These are phyloP conservation scores for Neotoma lepida DNA, from an alignment of 2,113 vertebrate genomes.

Conservation along the genomic window DNA sequence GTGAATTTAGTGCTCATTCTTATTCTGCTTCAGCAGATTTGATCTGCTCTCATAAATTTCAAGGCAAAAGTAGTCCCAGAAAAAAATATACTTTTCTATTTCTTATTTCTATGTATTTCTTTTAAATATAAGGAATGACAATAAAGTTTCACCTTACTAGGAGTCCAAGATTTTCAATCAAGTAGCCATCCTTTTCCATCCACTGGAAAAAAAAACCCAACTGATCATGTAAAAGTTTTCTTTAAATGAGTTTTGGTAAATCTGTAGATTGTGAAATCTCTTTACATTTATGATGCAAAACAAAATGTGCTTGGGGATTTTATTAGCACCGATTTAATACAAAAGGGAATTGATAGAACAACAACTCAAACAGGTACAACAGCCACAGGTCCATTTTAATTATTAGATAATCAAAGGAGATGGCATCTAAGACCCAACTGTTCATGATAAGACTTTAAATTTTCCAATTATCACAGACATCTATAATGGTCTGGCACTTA, in stretches of 20 bases:
- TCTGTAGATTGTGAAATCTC: neutral
- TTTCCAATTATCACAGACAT: neutral
- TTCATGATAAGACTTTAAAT: neutral
- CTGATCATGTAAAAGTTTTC: neutral
- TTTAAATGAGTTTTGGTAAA: neutral
- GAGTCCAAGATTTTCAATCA: neutral
- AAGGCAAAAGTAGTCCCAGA: neutral
- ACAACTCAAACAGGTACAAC: neutral
- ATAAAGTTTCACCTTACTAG: neutral
- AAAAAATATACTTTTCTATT: neutral
- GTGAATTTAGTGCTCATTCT: neutral
- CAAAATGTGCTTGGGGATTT: neutral
- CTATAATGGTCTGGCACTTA: neutral
- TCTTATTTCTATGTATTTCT: neutral
- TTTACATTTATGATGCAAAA: neutral
- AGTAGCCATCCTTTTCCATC: neutral
- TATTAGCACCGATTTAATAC: neutral
- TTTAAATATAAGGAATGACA: neutral
- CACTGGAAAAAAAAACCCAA: neutral
- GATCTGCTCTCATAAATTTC: neutral
- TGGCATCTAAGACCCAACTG: neutral
- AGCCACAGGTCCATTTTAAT: neutral
- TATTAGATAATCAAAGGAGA: neutral
- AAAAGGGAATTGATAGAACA: neutral
- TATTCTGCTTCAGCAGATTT: neutral